Evolutionary conservation across 53 echinoderm and acorn worm species (phyloP), one percentile per base, ranked within the genome.

Genomic region (Echinometra lucunter): DNA sequence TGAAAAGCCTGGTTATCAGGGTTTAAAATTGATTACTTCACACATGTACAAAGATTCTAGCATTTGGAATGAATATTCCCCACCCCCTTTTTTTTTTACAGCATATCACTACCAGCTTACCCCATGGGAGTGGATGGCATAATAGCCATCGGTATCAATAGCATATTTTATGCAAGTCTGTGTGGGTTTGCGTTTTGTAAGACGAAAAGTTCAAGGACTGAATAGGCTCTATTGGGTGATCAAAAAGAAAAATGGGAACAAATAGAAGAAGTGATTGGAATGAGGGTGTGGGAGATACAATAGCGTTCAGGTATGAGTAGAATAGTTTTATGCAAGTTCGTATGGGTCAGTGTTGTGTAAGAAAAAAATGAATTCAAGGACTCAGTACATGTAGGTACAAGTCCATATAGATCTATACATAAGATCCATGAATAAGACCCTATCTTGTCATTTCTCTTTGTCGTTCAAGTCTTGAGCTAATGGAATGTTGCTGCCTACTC

Each of bases 201-300:
- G 70, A 35, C 3, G 9, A 78, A 78, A 78, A 78, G 78, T 78
- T 78, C 78, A 78, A 78, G 78, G 78, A 44, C 35, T 78, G 38
- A 35, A 72, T 13, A 72, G 32, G 15, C 35, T 32, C 28, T 72
- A 53, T 53, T 72, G 32, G 12, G 53, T 13, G 5, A 53, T 49
- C 4, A 49, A 49, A 49, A 49, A 49, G 49, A 49, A 70, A 6
- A 34, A 35, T 66, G 27, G 34, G 34, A 30, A 30, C 11, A 72
- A 10, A 34, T 34, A 13, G 34, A 8, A 9, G 32, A 72, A 35
- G 34, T 11, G 63, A 9, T 15, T 30, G 15, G 69, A 30, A 69
- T 69, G 34, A 69, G 34, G 69, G 69, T 69, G 69, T 15, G 69
- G 34, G 32, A 69, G 69, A 12, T 32, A 28, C 9, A 69, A 69